Conservation (phyloP, 2,888 invertebrate species). For the Drosophila yooni region DNA sequence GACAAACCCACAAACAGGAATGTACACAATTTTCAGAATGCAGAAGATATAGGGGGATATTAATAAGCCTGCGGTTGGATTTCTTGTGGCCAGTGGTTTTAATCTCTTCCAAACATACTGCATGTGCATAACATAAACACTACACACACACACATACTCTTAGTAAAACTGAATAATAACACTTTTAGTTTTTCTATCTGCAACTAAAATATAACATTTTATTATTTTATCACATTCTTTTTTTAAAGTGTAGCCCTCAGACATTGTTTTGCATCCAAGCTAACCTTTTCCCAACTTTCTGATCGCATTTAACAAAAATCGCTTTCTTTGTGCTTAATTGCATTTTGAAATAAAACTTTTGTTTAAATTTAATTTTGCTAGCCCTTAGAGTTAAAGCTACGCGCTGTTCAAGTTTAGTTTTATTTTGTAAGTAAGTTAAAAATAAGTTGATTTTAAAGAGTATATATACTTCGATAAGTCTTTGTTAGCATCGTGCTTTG, state of each 20-base stretch:
- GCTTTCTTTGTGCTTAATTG: not conserved
- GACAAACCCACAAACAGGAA: not conserved
- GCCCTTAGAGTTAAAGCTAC: not conserved
- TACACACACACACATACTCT: not conserved
- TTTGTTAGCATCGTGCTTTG: not conserved
- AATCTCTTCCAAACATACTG: not conserved
- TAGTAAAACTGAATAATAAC: not conserved
- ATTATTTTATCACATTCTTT: not conserved
- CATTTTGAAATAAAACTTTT: not conserved
- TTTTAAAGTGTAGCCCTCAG: not conserved
- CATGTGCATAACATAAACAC: not conserved
- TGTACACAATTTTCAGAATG: constrained; percentile 19
- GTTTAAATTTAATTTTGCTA: not conserved
- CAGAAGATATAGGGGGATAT: constrained; percentile 14
- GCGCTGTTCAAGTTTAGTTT: not conserved
- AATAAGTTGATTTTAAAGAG: constrained; percentile 1
- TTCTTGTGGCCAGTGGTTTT: not conserved
- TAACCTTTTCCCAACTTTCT: not conserved
- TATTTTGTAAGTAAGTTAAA: not conserved
- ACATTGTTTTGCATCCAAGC: not conserved
- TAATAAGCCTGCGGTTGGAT: constrained; percentile 16
- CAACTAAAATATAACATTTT: not conserved
- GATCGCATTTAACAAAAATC: not conserved
- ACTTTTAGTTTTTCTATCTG: not conserved
- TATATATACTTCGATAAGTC: constrained; percentile 16